Evolutionary conservation across 2,797 vertebrate species (phyloP).

Genomic region (Crenichthys baileyi): DNA sequence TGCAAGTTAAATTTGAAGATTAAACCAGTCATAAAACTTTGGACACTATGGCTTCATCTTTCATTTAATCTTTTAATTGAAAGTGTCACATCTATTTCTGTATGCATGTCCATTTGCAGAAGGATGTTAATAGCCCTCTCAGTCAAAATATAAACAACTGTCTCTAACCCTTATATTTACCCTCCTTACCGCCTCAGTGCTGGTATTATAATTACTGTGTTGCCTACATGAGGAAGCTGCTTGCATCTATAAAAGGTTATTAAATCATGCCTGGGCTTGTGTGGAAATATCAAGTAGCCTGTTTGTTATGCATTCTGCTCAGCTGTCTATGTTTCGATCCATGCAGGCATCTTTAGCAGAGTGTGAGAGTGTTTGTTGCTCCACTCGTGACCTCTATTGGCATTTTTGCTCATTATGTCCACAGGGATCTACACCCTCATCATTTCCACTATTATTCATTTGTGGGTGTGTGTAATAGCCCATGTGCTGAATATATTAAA

Average conservation of each 20-base stretch:
- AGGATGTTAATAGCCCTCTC: conserved; percentile 33
- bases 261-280: conserved; percentile 51
- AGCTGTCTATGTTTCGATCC: conserved; percentile 14
- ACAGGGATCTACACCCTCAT: conserved; percentile 16
- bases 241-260: conserved; percentile 56
- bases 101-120: conserved; percentile 7
- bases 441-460: conserved; percentile 11
- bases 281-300: conserved; percentile 45
- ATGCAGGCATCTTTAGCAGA: not conserved
- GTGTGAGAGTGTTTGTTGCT: conserved; percentile 17
- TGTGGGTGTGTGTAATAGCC: not conserved
- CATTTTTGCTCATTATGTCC: conserved; percentile 32
- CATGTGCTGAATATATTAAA: not conserved
- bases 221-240: conserved; percentile 24
- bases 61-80: not conserved
- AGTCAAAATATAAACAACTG: conserved; percentile 47
- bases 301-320: conserved; percentile 40
- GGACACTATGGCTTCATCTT: not conserved
- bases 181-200: conserved; percentile 12
- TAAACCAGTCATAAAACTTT: conserved; percentile 12
- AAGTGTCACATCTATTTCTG: conserved; percentile 9
- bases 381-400: conserved; percentile 25
- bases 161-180: conserved; percentile 7
- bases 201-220: conserved; percentile 42
- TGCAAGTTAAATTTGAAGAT: conserved; percentile 26